Conservation (phyloP, 2,797 vertebrate species). For the Xiphorhynchus erythropygius region DNA sequence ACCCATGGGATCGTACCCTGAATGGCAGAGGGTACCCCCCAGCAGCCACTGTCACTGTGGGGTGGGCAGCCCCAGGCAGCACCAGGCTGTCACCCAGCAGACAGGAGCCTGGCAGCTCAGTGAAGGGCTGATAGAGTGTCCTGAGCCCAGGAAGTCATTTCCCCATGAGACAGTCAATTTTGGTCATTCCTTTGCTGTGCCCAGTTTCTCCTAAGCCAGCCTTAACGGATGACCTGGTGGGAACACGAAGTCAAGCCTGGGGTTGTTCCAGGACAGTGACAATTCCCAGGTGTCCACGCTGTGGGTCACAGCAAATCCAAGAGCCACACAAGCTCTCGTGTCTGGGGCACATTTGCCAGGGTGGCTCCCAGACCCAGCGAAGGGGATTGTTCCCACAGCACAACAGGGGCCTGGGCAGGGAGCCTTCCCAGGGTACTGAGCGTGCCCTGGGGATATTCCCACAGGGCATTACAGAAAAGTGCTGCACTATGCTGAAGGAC, state of each 20-base stretch:
- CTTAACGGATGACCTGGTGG: background rate
- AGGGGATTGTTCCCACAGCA: background rate
- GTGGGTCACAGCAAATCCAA: background rate
- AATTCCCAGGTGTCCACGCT: fast-evolving
- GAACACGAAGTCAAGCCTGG: fast-evolving
- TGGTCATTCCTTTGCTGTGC: fast-evolving
- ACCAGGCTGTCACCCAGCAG: background rate
- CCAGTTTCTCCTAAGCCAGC: background rate
- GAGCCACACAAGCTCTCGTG: fast-evolving
- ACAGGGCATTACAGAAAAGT: background rate
- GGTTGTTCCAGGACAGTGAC: fast-evolving
- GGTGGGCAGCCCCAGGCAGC: too few relatives aligned
- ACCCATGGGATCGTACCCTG: fast-evolving
- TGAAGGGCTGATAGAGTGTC: background rate
- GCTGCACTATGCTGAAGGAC: background rate
- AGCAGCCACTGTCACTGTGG: fast-evolving
- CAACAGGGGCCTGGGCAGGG: too few relatives aligned
- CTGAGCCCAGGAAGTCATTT: background rate
- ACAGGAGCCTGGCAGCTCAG: background rate
- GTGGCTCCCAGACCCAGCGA: fast-evolving
- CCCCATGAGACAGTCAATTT: fast-evolving
- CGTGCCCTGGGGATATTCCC: background rate
- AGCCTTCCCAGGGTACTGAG: fast-evolving
- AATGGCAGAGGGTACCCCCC: background rate
- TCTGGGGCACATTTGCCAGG: fast-evolving